Base-by-base conservation (phyloP, 2,113 vertebrate genomes). In the Phyllostomus discolor region DNA sequence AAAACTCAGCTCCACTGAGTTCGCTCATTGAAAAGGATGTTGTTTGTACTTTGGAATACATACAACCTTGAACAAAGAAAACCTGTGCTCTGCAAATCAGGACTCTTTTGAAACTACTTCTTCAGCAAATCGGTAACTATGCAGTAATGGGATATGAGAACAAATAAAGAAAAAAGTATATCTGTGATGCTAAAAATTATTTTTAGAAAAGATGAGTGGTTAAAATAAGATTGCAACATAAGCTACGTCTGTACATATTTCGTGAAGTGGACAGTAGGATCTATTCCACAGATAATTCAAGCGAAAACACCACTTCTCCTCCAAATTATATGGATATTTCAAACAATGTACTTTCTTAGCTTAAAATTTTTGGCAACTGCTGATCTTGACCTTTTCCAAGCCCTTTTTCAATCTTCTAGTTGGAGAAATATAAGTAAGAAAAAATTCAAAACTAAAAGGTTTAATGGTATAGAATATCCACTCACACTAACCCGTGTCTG, bases 51-150 rank as follows among this genome's bases (percentile, higher is more conserved):
- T 94, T 33, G 75, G 81, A 83, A 73, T 31, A 48, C 57, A 41
- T 1, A 52, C 28, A 88, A 88, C 64, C 46, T 83, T 82, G 70
- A 94, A 59, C 54, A 86, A 84, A 96, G 43, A 78, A 95, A 93
- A 91, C 16, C 66, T 48, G 72, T 41, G 17, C 81, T 85, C 92
- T 94, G 90, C n/a, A 96, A 94, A 90, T 94, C 88, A 69, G 67
- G 24, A 69, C 52, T 83, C 75, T 95, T 95, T 67, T 73, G 50
- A 96, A 97, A 97, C 19, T 48, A 78, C 76, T 81, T 95, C 92
- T 92, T 98, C 96, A 97, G 96, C 95, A 97, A 93, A 93, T 86
- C 35, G 75, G 52, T 69, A 88, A 72, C 93, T 85, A 38, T 35
- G 50, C 66, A n/a, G 85, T 88, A 96, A 97, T 84, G 92, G 38